These are phyloP conservation scores for Melospiza melodia DNA, from an alignment of 2,113 vertebrate genomes.

Conservation along the genomic window DNA sequence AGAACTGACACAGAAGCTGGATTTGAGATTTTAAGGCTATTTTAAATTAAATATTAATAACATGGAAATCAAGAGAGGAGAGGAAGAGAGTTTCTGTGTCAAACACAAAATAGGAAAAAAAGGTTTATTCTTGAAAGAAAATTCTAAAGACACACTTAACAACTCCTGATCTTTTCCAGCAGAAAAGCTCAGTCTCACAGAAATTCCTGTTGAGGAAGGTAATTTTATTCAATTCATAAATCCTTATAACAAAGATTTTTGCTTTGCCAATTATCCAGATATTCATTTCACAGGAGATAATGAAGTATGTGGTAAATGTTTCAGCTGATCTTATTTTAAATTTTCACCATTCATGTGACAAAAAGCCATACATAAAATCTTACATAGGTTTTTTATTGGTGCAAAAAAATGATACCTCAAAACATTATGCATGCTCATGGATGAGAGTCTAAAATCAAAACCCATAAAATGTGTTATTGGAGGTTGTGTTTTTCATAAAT, in stretches of 20 bases:
- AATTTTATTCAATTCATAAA: slow-evolving; percentile 73
- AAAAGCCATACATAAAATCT: slow-evolving; percentile 26
- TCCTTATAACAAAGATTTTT: slow-evolving; percentile 47
- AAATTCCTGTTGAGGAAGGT: slow-evolving; percentile 61
- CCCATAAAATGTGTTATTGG: slow-evolving; percentile 34
- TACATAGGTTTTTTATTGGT: slow-evolving; percentile 22
- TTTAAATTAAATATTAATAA: not conserved
- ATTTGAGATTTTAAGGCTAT: not conserved
- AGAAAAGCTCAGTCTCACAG: slow-evolving; percentile 25
- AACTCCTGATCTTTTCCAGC: slow-evolving; percentile 22
- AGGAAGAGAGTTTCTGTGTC: not conserved
- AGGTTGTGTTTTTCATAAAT: slow-evolving; percentile 50
- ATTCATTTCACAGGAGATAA: slow-evolving; percentile 55
- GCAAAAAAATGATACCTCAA: slow-evolving; percentile 46
- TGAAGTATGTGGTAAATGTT: slow-evolving; percentile 50
- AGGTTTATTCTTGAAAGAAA: slow-evolving; percentile 2
- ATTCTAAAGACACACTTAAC: slow-evolving; percentile 8
- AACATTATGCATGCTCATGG: slow-evolving; percentile 34
- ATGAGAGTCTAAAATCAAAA: slow-evolving; percentile 49
- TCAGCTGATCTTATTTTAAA: slow-evolving; percentile 42
- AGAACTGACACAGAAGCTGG: not conserved
- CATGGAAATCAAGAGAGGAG: not conserved
- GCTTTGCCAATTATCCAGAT: slow-evolving; percentile 67
- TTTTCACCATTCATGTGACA: slow-evolving; percentile 21
- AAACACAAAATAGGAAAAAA: slow-evolving; percentile 26